These are phyloP conservation scores for Hydrozoanthus gracilis DNA, from an alignment of 92 coral and sea anemone genomes.

Conservation along the genomic window DNA sequence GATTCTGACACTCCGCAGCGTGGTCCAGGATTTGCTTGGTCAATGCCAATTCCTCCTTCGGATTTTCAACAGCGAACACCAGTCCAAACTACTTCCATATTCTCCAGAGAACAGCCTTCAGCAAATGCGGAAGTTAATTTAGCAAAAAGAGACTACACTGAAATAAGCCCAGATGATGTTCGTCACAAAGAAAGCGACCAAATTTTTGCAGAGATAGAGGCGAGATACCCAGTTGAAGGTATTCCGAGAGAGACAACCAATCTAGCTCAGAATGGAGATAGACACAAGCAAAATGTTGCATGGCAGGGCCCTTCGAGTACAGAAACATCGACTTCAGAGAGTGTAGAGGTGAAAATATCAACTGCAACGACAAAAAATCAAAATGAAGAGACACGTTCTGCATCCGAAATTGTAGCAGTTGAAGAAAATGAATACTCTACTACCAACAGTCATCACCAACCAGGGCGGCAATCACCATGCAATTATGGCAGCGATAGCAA, in stretches of 20 bases:
- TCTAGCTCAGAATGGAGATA: background rate
- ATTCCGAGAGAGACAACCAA: background rate
- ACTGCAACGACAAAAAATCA: background rate
- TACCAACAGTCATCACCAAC: background rate
- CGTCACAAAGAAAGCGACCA: conserved; percentile 36
- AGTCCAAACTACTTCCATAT: conserved; percentile 6
- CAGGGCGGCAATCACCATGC: background rate
- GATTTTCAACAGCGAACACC: conserved; percentile 9
- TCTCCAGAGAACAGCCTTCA: conserved; percentile 3
- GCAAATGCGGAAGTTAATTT: no score
- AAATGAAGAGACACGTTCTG: background rate
- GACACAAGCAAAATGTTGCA: conserved; percentile 23
- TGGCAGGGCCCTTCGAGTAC: conserved; percentile 30
- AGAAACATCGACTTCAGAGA: conserved; percentile 23
- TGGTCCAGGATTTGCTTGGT: conserved; percentile 39
- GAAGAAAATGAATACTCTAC: background rate
- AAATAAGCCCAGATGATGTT: background rate
- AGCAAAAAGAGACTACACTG: background rate
- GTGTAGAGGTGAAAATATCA: conserved; percentile 5
- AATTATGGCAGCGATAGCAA: conserved; percentile 10
- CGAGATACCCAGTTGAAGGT: conserved; percentile 26
- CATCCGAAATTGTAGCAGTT: conserved; percentile 5
- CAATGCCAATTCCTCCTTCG: conserved; percentile 41
- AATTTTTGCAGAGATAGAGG: conserved; percentile 39
- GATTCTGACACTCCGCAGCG: conserved; percentile 30